phyloP scores from a whole-genome alignment of 53 echinoderm and acorn worm species.

The Arbacia lixula region DNA sequence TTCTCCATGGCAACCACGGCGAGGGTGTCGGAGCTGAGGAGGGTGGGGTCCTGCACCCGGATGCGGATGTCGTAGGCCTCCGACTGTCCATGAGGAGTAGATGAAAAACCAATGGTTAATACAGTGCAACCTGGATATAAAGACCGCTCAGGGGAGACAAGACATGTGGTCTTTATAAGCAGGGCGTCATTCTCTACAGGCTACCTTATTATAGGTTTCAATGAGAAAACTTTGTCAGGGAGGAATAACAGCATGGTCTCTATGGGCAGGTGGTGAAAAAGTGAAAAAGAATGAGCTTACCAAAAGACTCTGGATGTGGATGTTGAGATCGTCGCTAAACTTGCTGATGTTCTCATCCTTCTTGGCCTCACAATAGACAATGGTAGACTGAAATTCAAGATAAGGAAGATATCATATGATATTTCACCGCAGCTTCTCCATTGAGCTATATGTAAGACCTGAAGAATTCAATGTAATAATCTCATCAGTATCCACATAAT shows the following conservation, averaged over 20 bases:
- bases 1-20: conserved; percentile 93
- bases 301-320: conserved; percentile 85
- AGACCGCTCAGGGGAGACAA: no score
- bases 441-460: no score
- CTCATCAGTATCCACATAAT: no score
- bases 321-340: conserved; percentile 98
- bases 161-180: no score
- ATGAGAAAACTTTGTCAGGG: no score
- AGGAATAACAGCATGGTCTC: no score
- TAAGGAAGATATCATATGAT: no score
- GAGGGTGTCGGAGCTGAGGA: conserved; percentile 91
- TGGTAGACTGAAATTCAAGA: conserved; percentile 82
- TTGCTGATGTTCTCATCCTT: conserved; percentile 99
- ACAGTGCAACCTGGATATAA: no score
- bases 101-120: no score
- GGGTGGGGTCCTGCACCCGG: conserved; percentile 79
- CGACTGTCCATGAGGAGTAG: conserved; percentile 51
- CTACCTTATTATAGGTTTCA: no score
- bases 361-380: conserved; percentile 97
- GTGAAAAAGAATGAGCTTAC: conserved; percentile 46
- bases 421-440: not conserved
- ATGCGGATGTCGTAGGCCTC: conserved; percentile 91
- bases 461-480: no score
- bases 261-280: not conserved
- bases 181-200: no score